These are phyloP conservation scores for Phalacrocorax brasilianus DNA, from an alignment of 2,113 vertebrate species.

Conservation along the genomic window DNA sequence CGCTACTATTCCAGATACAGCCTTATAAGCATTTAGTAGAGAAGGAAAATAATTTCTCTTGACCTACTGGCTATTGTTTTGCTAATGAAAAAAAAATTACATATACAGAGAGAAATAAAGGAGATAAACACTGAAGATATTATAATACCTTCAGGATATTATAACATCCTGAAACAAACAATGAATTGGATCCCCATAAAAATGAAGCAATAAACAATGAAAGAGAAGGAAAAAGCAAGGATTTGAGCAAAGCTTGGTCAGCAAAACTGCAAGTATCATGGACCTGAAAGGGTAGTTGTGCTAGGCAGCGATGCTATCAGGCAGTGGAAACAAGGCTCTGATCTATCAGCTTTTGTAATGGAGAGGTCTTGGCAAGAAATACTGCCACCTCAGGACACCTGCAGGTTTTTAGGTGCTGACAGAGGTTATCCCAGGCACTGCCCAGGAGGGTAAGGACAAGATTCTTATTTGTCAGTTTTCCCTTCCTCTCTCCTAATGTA, in stretches of 20 bases:
- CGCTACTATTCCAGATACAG: not conserved
- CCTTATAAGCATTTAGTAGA: not conserved
- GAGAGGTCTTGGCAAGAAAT: not conserved
- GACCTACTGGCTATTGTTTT: not conserved
- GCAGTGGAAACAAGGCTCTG: not conserved
- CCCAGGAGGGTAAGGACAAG: not conserved
- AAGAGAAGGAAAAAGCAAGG: not conserved
- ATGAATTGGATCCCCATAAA: too few relatives aligned
- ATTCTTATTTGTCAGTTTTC: not conserved
- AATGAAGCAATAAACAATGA: not conserved
- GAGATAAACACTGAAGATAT: not conserved
- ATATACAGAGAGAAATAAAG: not conserved
- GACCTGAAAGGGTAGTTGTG: not conserved
- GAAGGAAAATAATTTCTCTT: not conserved
- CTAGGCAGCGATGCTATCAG: not conserved
- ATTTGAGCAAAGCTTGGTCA: not conserved
- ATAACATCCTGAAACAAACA: too few relatives aligned
- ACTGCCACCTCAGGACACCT: not conserved
- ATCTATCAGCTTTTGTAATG: not conserved
- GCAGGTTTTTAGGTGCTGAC: not conserved
- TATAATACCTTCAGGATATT: too few relatives aligned
- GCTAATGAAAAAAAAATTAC: not conserved
- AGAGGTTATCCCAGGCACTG: not conserved
- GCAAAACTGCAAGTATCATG: not conserved
- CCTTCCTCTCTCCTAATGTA: not conserved